Base-by-base conservation (phyloP, 1,140 invertebrate genomes). In the Phenacoccus solenopsis region DNA sequence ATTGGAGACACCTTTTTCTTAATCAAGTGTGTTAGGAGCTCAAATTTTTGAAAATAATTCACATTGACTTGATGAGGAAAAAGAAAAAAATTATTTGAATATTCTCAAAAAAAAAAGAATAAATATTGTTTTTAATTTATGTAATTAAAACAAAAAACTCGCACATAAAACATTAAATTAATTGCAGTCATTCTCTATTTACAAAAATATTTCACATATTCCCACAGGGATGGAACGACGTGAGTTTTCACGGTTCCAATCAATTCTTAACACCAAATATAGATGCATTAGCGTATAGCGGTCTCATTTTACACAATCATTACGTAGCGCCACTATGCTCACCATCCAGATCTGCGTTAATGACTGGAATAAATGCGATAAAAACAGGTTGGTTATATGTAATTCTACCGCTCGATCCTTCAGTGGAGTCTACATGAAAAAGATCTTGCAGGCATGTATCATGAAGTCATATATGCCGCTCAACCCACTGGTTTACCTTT, bases 161-260 rank as follows among this genome's bases (percentile, higher is more conserved):
- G n/a, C n/a, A n/a, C n/a, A n/a, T n/a, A n/a, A n/a, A n/a, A n/a
- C n/a, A n/a, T n/a, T n/a, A n/a, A n/a, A n/a, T n/a, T 32, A n/a
- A n/a, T n/a, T n/a, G n/a, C 13, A 13, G 30, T 32, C 5, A 32
- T 32, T 32, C 13, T 32, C 30, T 13, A 32, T 32, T 32, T 5
- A 32, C 30, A 32, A 32, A 32, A 32, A 32, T 32, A 7, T 32
- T 13, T 7, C 30, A 13, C 30, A 13, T 32, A 13, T 32, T 32
- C 5, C 5, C 5, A 28, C 25, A 93, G 91, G 91, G 91, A 12
- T 96, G 90, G 84, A 93, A 96, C 79, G 93, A 97, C 82, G 90
- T 96, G 0, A 88, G 93, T 20, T 96, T 95, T 80, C 94, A 95
- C 79, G 94, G 94, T 1, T 93, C 91, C 0, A 84, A 87, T n/a